Base-by-base conservation (phyloP, 1,140 invertebrate species). In the Pomacea maculata region DNA sequence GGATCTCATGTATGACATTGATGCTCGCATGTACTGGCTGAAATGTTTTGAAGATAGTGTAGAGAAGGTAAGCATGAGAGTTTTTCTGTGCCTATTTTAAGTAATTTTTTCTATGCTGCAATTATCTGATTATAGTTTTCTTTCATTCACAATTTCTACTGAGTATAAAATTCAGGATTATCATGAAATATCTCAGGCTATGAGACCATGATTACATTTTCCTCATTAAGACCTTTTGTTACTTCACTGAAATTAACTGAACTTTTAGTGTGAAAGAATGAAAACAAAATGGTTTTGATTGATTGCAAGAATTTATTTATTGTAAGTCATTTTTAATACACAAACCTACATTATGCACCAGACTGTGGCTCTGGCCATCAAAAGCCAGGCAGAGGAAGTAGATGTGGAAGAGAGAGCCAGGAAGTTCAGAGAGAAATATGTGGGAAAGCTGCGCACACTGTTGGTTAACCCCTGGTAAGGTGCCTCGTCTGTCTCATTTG, bases 1-100 rank as follows among this genome's bases (percentile, higher is more conserved):
- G 76, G 96, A 99, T 92, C 93, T 99, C 19, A 94, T 95, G 73
- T 93, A 94, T 86, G 96, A 98, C 92, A 92, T 93, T 83, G 95
- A 96, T 91, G 97, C 97, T 29, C 94, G 97, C 86, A 94, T 95
- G 83, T 99, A 99, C 92, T 99, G 98, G 98, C 92, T 99, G 72
- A 93, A 95, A 77, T 98, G 97, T 89, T 96, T 99, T 88, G 95
- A 97, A 89, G 94, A 96, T 85, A 94, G 96, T 72, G 90, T 91
- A 55, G 88, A 89, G 34, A 91, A 92, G 87, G 92, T 93, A 84
- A 72, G 70, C 93, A 95, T 17, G 11, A 55, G n/a, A 64, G 21
- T 45, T 45, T 45, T 45, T 45, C 34, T 45, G 34, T 45, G 34
- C 34, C 34, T 45, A 45, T 45, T 45, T 45, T 45, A 25, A 25